Evolutionary conservation across 2,888 invertebrate genomes (phyloP).

Genomic region (Torymus aiolomorphi): DNA sequence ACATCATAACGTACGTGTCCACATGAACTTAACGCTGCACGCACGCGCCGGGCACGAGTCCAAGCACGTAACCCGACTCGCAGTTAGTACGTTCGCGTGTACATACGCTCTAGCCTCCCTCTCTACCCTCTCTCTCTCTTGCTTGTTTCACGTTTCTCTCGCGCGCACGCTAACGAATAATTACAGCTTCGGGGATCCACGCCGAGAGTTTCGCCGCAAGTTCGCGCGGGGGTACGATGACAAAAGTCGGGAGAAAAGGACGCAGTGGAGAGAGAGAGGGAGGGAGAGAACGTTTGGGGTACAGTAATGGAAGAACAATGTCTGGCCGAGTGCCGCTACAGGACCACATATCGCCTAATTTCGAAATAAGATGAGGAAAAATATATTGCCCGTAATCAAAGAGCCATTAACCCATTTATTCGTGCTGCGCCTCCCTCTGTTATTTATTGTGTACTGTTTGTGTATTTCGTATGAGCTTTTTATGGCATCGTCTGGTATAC

Average conservation of each 20-base stretch:
- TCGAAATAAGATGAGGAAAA: constrained; percentile 41
- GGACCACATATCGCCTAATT: constrained; percentile 54
- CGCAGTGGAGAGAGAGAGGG: constrained; percentile 41
- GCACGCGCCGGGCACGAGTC: constrained; percentile 43
- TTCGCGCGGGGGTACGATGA: constrained; percentile 11
- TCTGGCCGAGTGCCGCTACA: constrained; percentile 56
- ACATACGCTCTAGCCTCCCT: constrained; percentile 48
- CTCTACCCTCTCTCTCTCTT: constrained; percentile 26
- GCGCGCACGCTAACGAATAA: constrained; percentile 64
- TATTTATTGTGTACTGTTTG: no score
- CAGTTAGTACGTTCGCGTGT: constrained; percentile 49
- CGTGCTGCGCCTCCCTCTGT: neutral
- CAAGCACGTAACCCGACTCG: constrained; percentile 52
- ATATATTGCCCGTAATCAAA: constrained; percentile 18
- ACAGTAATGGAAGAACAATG: constrained; percentile 67
- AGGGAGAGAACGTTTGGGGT: constrained; percentile 59
- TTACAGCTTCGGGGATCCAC: constrained; percentile 60
- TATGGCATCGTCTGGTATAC: no score
- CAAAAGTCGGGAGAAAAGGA: constrained; percentile 41
- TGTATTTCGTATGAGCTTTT: no score
- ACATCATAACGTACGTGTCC: constrained; percentile 50
- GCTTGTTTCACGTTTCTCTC: constrained; percentile 52
- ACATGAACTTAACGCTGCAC: constrained; percentile 28
- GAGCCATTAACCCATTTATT: constrained; percentile 42
- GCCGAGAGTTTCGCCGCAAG: neutral